Conservation (phyloP, 2,113 vertebrate genomes). For the Naja naja region DNA sequence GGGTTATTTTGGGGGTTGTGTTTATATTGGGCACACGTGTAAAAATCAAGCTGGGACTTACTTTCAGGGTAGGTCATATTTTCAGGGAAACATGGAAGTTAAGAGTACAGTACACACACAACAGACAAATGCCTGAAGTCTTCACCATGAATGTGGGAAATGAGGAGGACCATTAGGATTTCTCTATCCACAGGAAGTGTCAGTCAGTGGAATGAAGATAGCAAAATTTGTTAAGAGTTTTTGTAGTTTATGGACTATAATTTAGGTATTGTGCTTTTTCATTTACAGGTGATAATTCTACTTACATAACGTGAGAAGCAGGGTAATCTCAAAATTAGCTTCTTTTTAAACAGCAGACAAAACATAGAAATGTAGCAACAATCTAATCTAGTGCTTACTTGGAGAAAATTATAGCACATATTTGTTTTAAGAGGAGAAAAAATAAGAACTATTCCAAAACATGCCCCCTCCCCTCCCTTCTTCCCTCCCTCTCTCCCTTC, state of each 20-base stretch:
- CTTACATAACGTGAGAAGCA: not conserved
- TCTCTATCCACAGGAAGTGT: not conserved
- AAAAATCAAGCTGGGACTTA: too few relatives aligned
- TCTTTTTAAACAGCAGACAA: not conserved
- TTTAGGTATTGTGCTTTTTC: not conserved
- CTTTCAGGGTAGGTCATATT: too few relatives aligned
- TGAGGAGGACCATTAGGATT: not conserved
- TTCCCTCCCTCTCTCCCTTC: not conserved
- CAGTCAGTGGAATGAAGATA: not conserved
- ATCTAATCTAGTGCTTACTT: not conserved
- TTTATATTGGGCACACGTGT: too few relatives aligned
- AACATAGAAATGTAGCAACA: not conserved
- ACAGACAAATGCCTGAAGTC: not conserved
- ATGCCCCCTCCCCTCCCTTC: not conserved
- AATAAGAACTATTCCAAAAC: not conserved
- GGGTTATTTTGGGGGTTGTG: too few relatives aligned
- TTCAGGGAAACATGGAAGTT: too few relatives aligned
- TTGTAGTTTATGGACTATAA: not conserved
- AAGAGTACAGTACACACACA: too few relatives aligned
- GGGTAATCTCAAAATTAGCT: not conserved
- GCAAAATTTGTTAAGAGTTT: not conserved
- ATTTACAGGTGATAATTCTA: not conserved
- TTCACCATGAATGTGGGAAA: not conserved
- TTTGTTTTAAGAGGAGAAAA: not conserved
- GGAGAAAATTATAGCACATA: not conserved